These are phyloP conservation scores for Eumeta japonica DNA, from an alignment of 1,140 invertebrate genomes.

Conservation along the genomic window DNA sequence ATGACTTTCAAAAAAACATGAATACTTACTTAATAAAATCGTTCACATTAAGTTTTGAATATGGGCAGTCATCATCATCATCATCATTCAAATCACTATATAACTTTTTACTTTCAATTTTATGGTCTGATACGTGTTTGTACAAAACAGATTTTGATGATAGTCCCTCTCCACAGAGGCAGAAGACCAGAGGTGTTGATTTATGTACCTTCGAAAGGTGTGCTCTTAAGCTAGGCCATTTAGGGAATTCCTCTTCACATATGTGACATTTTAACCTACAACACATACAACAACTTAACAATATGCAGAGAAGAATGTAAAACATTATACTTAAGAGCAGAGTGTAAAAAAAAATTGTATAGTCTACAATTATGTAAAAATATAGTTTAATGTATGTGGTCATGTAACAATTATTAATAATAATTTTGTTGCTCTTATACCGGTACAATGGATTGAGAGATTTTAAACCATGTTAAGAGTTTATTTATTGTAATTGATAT, in stretches of 20 bases:
- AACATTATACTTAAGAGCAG: too few species aligned
- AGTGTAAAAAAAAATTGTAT: too few species aligned
- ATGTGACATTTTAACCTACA: slow-evolving; percentile 34
- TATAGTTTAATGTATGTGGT: not conserved
- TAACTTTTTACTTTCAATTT: slow-evolving; percentile 28
- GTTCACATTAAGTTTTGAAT: slow-evolving; percentile 31
- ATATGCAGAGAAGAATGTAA: not conserved
- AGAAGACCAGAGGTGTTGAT: slow-evolving; percentile 27
- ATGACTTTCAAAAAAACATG: slow-evolving; percentile 6
- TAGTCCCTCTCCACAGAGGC: slow-evolving; percentile 37
- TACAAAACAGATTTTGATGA: slow-evolving; percentile 42
- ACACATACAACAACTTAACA: slow-evolving; percentile 6
- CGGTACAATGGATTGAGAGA: too few species aligned
- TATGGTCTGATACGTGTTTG: slow-evolving; percentile 43
- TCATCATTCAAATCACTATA: slow-evolving; percentile 21
- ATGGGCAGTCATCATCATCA: slow-evolving; percentile 22
- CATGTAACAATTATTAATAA: too few species aligned
- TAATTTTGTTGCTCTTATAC: not conserved
- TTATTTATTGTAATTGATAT: too few species aligned
- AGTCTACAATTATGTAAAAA: not conserved
- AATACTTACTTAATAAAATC: slow-evolving; percentile 39
- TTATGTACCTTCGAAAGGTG: slow-evolving; percentile 34
- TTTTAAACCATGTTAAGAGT: too few species aligned
- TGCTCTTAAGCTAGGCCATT: slow-evolving; percentile 27
- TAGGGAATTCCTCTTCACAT: slow-evolving; percentile 28